phyloP scores from a whole-genome alignment of 2,113 vertebrate species.

The Chaenocephalus aceratus region DNA sequence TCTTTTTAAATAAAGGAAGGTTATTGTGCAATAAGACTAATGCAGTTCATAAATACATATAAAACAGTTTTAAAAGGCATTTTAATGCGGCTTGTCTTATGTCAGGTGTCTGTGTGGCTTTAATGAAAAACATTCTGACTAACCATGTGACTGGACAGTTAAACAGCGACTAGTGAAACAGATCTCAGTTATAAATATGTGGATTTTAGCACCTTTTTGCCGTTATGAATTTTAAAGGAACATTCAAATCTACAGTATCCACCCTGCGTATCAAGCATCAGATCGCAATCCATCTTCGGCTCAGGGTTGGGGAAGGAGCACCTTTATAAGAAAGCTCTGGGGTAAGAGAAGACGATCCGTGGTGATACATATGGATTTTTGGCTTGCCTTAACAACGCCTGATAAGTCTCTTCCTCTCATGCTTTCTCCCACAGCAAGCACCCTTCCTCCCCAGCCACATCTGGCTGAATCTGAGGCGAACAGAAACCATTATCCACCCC shows the following conservation, averaged over 20 bases:
- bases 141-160: constrained; percentile 56
- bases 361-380: constrained; percentile 71
- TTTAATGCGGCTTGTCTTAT: constrained; percentile 73
- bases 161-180: constrained; percentile 68
- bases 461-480: constrained; percentile 51
- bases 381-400: constrained; percentile 67
- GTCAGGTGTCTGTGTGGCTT: constrained; percentile 77
- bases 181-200: constrained; percentile 54
- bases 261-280: constrained; percentile 58
- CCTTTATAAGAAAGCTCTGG: constrained; percentile 65
- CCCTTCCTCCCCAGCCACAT: constrained; percentile 46
- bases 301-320: constrained; percentile 65
- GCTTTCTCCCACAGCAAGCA: constrained; percentile 55
- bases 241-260: constrained; percentile 71
- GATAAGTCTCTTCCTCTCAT: constrained; percentile 67
- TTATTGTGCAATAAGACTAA: constrained; percentile 69
- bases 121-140: constrained; percentile 62
- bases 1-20: constrained; percentile 69
- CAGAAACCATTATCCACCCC: constrained; percentile 36
- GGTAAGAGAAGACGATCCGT: constrained; percentile 59
- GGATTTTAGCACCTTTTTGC: constrained; percentile 72
- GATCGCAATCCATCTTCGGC: constrained; percentile 63
- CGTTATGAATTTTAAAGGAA: constrained; percentile 67
- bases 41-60: constrained; percentile 72
- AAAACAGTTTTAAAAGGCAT: constrained; percentile 66